phyloP scores from a whole-genome alignment of 2,888 invertebrate genomes.

The Charanyca ferruginea region DNA sequence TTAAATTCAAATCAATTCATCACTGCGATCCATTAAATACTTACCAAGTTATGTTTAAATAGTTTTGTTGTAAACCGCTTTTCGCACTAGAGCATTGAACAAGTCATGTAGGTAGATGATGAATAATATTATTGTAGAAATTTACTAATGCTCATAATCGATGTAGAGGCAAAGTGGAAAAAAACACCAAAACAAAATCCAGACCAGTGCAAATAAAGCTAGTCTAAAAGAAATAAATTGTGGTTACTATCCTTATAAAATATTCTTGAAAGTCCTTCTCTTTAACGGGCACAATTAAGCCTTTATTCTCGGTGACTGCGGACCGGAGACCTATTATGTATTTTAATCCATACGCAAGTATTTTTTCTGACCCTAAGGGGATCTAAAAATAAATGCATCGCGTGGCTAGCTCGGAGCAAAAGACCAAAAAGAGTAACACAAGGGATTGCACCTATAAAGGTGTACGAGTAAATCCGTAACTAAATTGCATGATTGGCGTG shows the following conservation, averaged over 20 bases:
- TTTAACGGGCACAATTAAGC: conserved; percentile 52
- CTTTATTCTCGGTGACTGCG: conserved; percentile 53
- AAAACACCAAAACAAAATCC: conserved; percentile 1
- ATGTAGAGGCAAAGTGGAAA: conserved; percentile 4
- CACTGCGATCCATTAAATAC: too few species aligned
- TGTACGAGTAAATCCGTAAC: conserved; percentile 47
- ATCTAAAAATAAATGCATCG: conserved; percentile 60
- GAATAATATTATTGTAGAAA: conserved; percentile 34
- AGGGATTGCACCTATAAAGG: conserved; percentile 44
- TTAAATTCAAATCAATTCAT: conserved; percentile 6
- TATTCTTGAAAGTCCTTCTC: conserved; percentile 43
- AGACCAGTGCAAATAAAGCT: background rate
- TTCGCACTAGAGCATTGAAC: conserved; percentile 1
- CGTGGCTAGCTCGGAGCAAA: conserved; percentile 49
- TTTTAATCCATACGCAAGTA: conserved; percentile 54
- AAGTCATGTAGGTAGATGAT: background rate
- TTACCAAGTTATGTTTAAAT: conserved; percentile 8
- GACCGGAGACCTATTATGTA: conserved; percentile 48
- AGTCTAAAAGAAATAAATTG: conserved; percentile 34
- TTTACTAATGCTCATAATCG: conserved; percentile 18
- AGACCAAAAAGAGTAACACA: conserved; percentile 44
- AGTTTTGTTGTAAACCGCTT: conserved; percentile 11
- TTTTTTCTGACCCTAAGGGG: conserved; percentile 52
- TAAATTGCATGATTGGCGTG: conserved; percentile 52
- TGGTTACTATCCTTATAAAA: conserved; percentile 41